A percentile compares a stretch with the other conserved stretches of the same genome.
These are phyloP conservation scores for Taenaris catops DNA, from an alignment of 2,888 invertebrate genomes.

Conservation along the genomic window DNA sequence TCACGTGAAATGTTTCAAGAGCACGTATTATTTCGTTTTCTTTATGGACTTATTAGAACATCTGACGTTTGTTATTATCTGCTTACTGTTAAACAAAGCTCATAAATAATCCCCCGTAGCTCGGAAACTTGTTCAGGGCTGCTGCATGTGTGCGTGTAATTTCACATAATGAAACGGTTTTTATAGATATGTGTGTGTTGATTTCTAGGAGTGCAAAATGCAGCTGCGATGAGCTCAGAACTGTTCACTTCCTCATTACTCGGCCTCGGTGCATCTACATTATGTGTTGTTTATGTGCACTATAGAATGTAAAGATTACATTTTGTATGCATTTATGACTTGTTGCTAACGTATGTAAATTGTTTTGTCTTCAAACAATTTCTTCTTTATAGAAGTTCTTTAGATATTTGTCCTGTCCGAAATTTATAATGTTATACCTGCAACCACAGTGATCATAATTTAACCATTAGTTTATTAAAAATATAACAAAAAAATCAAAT, in stretches of 20 bases:
- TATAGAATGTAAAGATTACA: too few species aligned
- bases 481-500: too few species aligned
- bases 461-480: too few species aligned
- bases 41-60: slow-evolving; percentile 20
- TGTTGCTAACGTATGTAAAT: too few species aligned
- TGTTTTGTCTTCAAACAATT: too few species aligned
- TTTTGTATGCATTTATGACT: too few species aligned
- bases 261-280: slow-evolving; percentile 32
- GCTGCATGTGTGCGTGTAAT: slow-evolving; percentile 13
- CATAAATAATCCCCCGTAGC: slow-evolving; percentile 35
- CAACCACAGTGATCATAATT: too few species aligned
- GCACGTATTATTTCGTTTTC: slow-evolving; percentile 23
- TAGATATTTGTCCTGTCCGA: too few species aligned
- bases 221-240: slow-evolving; percentile 46
- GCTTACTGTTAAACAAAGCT: slow-evolving; percentile 38
- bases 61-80: slow-evolving; percentile 27
- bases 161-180: slow-evolving; percentile 18
- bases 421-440: too few species aligned
- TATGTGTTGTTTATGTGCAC: slow-evolving; percentile 5
- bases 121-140: slow-evolving; percentile 40
- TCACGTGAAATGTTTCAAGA: slow-evolving; percentile 24
- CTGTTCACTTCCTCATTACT: slow-evolving; percentile 46
- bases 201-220: slow-evolving; percentile 45
- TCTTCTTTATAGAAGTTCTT: too few species aligned
- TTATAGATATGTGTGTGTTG: slow-evolving; percentile 23